These are phyloP conservation scores for Caranx ignobilis DNA, from an alignment of 2,113 vertebrate genomes.

Conservation along the genomic window DNA sequence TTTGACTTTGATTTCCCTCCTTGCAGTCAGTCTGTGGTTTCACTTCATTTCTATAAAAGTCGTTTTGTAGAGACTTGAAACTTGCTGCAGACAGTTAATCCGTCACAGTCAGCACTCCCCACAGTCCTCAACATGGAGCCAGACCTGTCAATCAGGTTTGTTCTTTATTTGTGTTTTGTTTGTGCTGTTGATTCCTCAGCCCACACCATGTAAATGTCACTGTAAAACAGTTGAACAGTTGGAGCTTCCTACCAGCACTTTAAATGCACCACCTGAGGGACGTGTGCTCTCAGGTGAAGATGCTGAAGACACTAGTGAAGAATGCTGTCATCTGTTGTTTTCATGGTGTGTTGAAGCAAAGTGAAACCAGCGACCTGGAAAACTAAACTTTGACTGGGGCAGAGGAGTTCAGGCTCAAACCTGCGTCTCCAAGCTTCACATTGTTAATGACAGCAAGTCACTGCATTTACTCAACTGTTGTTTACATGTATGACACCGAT, in stretches of 20 bases:
- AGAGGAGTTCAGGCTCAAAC: too few relatives aligned
- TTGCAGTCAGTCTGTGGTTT: slow-evolving; percentile 48
- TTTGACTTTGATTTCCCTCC: slow-evolving; percentile 34
- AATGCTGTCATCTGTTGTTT: neutral
- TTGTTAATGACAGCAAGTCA: too few relatives aligned
- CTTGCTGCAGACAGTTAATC: slow-evolving; percentile 16
- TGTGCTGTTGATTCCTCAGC: neutral
- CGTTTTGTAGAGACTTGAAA: slow-evolving; percentile 16
- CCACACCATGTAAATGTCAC: neutral
- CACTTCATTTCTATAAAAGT: slow-evolving; percentile 39
- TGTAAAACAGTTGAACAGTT: neutral
- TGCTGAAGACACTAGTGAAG: neutral
- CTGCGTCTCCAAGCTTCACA: too few relatives aligned
- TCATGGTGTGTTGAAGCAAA: neutral
- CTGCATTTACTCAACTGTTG: too few relatives aligned
- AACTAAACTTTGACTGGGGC: too few relatives aligned
- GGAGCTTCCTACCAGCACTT: neutral
- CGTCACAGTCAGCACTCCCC: slow-evolving; percentile 10
- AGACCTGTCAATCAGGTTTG: neutral
- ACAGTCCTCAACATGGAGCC: neutral
- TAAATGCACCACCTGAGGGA: neutral
- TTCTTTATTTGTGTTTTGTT: neutral
- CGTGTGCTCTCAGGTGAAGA: neutral
- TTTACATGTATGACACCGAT: too few relatives aligned
- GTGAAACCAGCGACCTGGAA: neutral